These are phyloP conservation scores for Drosophila buzzatii DNA, from an alignment of 2,888 invertebrate species.

Conservation along the genomic window DNA sequence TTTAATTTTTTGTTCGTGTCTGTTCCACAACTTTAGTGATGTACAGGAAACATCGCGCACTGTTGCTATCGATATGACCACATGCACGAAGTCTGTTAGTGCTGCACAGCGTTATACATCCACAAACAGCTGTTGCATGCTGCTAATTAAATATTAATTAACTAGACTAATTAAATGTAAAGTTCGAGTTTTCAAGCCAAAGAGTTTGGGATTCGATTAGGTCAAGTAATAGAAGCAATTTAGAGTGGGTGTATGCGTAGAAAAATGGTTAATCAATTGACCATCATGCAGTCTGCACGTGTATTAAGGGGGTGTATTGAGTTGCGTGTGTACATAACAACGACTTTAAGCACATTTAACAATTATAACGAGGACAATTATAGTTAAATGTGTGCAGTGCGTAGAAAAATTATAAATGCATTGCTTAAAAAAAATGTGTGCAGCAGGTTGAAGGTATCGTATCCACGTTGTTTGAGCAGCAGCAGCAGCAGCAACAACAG, in stretches of 20 bases:
- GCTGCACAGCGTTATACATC: constrained; percentile 11
- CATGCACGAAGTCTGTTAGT: constrained; percentile 14
- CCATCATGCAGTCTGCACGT: constrained; percentile 54
- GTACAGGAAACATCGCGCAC: constrained; percentile 27
- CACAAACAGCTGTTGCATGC: constrained; percentile 45
- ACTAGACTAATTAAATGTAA: not conserved
- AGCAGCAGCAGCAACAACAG: constrained; percentile 15
- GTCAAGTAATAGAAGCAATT: not conserved
- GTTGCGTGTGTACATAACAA: constrained; percentile 59
- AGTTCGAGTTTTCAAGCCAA: not conserved
- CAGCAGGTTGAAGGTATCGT: constrained; percentile 2
- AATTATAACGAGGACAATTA: constrained; percentile 41
- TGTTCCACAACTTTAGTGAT: constrained; percentile 39
- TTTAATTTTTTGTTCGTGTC: constrained; percentile 50
- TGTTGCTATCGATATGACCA: constrained; percentile 25
- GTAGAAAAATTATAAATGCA: constrained; percentile 48
- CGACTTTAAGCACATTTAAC: constrained; percentile 22
- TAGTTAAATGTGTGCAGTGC: constrained; percentile 70
- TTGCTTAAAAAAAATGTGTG: constrained; percentile 60
- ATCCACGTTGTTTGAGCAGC: constrained; percentile 18
- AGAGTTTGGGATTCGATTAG: too few species aligned
- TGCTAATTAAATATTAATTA: constrained; percentile 5
- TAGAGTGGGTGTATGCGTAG: not conserved
- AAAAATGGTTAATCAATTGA: not conserved
- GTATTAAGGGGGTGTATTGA: not conserved